A percentile compares a stretch with the other conserved stretches of the same genome.
Conservation (phyloP, 2,797 vertebrate species). For the Acipenser oxyrinchus region DNA sequence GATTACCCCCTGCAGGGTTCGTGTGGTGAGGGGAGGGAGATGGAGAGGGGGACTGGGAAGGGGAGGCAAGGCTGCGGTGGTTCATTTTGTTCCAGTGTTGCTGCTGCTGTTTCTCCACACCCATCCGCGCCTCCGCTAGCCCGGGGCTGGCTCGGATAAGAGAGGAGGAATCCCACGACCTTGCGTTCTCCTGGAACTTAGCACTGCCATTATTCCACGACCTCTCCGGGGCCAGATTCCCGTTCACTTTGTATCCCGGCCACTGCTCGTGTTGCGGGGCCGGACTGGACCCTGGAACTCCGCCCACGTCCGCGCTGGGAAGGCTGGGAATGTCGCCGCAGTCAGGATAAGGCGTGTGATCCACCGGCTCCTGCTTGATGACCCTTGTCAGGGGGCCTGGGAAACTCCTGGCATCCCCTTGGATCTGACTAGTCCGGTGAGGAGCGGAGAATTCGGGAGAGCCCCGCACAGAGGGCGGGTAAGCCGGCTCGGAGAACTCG, state of each 20-base stretch:
- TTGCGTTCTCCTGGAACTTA: constrained; percentile 41
- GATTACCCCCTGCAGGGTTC: constrained; percentile 36
- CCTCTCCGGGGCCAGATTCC: constrained; percentile 51
- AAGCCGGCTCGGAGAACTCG: constrained; percentile 38
- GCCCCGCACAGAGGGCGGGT: background rate
- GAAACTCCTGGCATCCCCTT: constrained; percentile 40
- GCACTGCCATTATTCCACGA: constrained; percentile 60
- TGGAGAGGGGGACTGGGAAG: constrained; percentile 48
- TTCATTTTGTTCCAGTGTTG: constrained; percentile 26
- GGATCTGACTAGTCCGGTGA: constrained; percentile 31
- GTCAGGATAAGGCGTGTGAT: constrained; percentile 55
- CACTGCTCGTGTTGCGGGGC: constrained; percentile 51
- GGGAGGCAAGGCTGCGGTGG: constrained; percentile 42
- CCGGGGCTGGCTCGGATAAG: background rate
- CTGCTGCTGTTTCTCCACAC: constrained; percentile 1
- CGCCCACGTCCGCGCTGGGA: background rate
- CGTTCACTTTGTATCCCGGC: constrained; percentile 70
- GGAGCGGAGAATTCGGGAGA: background rate
- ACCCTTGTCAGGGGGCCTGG: constrained; percentile 27
- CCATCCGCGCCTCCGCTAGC: constrained; percentile 15
- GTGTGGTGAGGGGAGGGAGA: constrained; percentile 47
- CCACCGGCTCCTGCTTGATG: constrained; percentile 88
- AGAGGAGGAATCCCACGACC: too few species aligned
- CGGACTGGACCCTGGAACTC: constrained; percentile 18
- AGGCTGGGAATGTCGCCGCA: constrained; percentile 24